Percentiles rank a stretch among this genome's conserved stretches.
Conservation (phyloP, 2,797 vertebrate species). For the Cyprinella venusta region DNA sequence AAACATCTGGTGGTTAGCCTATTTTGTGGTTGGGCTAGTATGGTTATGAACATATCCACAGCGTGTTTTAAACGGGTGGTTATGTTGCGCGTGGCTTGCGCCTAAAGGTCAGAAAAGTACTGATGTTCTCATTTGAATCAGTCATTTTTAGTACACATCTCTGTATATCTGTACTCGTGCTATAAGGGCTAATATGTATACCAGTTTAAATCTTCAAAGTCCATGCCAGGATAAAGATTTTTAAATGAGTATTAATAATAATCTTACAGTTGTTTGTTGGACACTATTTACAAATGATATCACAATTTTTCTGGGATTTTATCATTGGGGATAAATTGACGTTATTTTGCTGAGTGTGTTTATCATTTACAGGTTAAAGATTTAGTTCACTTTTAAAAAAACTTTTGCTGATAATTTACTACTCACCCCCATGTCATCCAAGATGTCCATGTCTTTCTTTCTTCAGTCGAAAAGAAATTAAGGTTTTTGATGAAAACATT, state of each 20-base stretch:
- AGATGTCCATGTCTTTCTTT: too few species aligned
- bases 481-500: too few species aligned
- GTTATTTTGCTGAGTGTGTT: too few species aligned
- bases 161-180: not conserved
- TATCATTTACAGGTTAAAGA: too few species aligned
- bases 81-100: not conserved
- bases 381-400: too few species aligned
- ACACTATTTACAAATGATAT: too few species aligned
- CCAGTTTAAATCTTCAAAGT: not conserved
- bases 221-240: not conserved
- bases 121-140: not conserved
- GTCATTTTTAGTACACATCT: not conserved
- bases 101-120: conserved; percentile 18
- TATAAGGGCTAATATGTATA: not conserved
- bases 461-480: too few species aligned
- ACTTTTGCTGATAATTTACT: too few species aligned
- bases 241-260: not conserved
- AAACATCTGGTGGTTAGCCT: conserved; percentile 4
- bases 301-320: too few species aligned
- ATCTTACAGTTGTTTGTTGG: not conserved
- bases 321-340: too few species aligned
- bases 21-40: not conserved
- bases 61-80: not conserved
- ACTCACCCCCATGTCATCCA: too few species aligned
- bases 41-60: not conserved